phyloP scores from a whole-genome alignment of 2,797 vertebrate species.

The Anguilla pacifica region DNA sequence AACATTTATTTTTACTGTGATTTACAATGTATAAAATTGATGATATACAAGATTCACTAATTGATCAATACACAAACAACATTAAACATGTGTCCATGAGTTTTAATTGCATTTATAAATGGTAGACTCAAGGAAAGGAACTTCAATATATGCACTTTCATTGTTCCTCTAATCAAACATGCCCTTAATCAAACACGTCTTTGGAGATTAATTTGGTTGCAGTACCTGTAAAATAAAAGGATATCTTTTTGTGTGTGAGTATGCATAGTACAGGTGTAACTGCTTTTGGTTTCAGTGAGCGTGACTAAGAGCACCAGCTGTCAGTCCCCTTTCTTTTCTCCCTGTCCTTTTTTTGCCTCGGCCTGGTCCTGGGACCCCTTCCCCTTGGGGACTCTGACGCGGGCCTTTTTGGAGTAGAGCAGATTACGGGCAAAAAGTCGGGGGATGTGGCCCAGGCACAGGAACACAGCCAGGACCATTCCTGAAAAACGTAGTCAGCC shows the following conservation, averaged over 20 bases:
- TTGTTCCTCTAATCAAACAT: neutral
- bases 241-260: neutral
- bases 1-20: neutral
- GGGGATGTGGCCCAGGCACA: conserved; percentile 83
- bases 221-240: neutral
- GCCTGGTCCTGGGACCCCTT: conserved; percentile 53
- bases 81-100: neutral
- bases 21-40: neutral
- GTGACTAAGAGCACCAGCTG: neutral
- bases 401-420: conserved; percentile 80
- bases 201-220: too few species aligned
- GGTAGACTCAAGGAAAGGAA: neutral
- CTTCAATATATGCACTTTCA: neutral
- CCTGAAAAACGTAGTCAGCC: conserved; percentile 65
- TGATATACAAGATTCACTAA: neutral
- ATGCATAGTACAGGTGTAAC: neutral
- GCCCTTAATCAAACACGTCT: neutral
- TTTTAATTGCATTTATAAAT: neutral
- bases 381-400: conserved; percentile 75
- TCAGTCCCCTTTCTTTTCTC: neutral
- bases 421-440: conserved; percentile 85
- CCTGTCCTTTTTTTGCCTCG: conserved; percentile 60
- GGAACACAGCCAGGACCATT: conserved; percentile 80
- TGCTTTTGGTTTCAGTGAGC: neutral
- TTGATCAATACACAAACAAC: neutral